Evolutionary conservation across 2,888 invertebrate species (phyloP), one percentile per base, ranked within the genome.

Genomic region (Acrobasis consociella): DNA sequence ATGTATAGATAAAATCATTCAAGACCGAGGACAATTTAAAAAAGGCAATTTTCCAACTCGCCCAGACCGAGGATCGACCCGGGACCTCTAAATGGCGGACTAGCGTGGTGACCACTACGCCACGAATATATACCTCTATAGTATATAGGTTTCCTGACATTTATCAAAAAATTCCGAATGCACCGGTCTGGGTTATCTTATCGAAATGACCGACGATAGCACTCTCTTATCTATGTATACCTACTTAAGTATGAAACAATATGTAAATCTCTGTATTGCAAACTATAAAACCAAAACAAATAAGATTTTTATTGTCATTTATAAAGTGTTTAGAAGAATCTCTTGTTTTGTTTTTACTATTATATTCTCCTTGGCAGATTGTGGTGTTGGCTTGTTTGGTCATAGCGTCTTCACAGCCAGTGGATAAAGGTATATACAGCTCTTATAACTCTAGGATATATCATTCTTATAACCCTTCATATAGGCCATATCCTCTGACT

Each of bases 381-480:
- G 9, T 55, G 15, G 9, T 55, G 10, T 55, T 55, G 55, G 55
- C 39, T 11, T 16, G 39, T 38, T 15, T 55, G 39, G 55, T 15
- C 39, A 39, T 55, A 39, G 55, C 39, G 1, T 15, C 38, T 2
- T 16, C 55, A 7, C 31, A 7, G 31, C 31, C 31, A 16, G 39
- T 39, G 55, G 55, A 55, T 39, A 55, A 15, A 16, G 55, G 55
- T 55, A 55, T 39, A 39, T 55, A 39, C 9, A 50, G 15, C 16
- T 50, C 9, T 11, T 50, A 16, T 16, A 50, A 7, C 8, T 17
- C 16, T 50, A 16, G 5, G 9, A 50, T 15, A 49, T 49, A n/a
- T 31, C 0, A 8, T 31, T 31, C 31, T 31, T 31, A 22, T 22
- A 22, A 3, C 22, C 22, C 22, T 22, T 22, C 22, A 2, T 22